Evolutionary conservation across 2,888 invertebrate species (phyloP).

Genomic region (Microplitis manilae): DNA sequence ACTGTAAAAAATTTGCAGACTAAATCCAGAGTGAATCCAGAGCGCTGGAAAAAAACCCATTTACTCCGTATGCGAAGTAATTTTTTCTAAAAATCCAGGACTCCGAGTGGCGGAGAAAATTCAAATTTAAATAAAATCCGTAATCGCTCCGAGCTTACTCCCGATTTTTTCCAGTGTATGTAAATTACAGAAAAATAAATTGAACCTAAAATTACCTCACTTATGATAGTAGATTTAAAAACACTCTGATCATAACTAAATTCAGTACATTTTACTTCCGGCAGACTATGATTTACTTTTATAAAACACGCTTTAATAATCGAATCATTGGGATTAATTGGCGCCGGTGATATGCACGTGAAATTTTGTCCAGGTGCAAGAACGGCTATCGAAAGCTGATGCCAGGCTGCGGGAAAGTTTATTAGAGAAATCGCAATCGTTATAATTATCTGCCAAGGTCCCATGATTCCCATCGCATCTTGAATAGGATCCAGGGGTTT

Average conservation of each 20-base stretch:
- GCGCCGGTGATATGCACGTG: conserved; percentile 65
- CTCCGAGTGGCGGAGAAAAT: too few relatives aligned
- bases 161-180: neutral
- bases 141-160: too few relatives aligned
- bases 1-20: too few relatives aligned
- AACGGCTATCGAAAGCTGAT: conserved; percentile 75
- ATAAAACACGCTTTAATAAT: conserved; percentile 52
- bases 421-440: conserved; percentile 73
- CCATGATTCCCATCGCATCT: conserved; percentile 74
- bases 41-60: too few relatives aligned
- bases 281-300: neutral
- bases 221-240: conserved; percentile 77
- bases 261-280: conserved; percentile 53
- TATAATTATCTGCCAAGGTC: conserved; percentile 75
- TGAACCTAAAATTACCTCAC: conserved; percentile 69
- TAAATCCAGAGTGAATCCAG: too few relatives aligned
- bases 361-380: conserved; percentile 74
- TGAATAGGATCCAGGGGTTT: conserved; percentile 68
- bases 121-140: too few relatives aligned
- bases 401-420: conserved; percentile 75
- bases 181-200: conserved; percentile 1
- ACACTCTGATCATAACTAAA: conserved; percentile 75
- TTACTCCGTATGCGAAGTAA: too few relatives aligned
- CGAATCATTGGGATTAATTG: conserved; percentile 55
- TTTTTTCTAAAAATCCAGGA: too few relatives aligned